Conservation (phyloP, 2,113 vertebrate species). For the Ciconia boyciana region DNA sequence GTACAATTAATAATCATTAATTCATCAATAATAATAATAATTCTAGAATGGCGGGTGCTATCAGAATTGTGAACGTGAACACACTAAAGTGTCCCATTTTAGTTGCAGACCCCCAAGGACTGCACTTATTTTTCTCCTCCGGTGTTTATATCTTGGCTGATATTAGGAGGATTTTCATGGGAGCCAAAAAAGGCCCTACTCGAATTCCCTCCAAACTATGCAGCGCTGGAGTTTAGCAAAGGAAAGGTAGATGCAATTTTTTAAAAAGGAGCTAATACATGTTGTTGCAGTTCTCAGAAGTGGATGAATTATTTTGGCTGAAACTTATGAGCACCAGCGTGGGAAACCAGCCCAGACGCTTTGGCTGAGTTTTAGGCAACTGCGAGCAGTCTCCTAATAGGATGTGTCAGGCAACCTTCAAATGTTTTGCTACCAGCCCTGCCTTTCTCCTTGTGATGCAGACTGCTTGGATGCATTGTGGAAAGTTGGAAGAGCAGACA, state of each 20-base stretch:
- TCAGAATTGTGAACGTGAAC: not conserved
- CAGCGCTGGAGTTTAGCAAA: not conserved
- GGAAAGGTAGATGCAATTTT: not conserved
- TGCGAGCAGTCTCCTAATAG: not conserved
- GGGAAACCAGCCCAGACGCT: constrained; percentile 4
- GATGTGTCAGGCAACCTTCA: not conserved
- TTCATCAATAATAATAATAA: not conserved
- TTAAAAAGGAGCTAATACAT: not conserved
- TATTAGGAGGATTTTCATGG: not conserved
- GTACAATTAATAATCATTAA: not conserved
- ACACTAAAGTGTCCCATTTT: not conserved
- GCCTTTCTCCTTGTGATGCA: not conserved
- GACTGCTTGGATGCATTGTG: not conserved
- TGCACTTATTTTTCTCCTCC: not conserved
- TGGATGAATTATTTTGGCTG: constrained; percentile 14
- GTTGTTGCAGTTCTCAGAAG: not conserved
- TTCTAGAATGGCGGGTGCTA: not conserved
- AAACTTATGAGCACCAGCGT: not conserved
- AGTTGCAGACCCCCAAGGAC: not conserved
- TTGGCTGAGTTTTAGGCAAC: not conserved
- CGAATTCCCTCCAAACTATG: not conserved
- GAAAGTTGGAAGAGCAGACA: constrained; percentile 5
- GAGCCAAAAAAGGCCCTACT: not conserved
- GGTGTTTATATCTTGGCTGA: not conserved
- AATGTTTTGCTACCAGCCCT: not conserved